Conservation (phyloP, 1,140 invertebrate genomes). For the Nasonia vitripennis region DNA sequence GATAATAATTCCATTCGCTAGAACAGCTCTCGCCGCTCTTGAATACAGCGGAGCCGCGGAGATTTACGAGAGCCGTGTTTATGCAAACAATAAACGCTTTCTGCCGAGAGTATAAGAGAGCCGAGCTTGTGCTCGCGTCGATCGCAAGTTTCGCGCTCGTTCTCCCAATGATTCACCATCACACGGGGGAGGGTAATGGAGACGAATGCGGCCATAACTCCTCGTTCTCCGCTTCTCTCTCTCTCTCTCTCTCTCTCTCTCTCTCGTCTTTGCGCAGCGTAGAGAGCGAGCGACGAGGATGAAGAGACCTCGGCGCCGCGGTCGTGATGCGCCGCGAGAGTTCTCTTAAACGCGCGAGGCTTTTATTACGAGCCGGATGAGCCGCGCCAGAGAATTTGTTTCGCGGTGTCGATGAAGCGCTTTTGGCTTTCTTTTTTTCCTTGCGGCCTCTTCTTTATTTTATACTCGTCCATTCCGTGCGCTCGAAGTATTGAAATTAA, state of each 20-base stretch:
- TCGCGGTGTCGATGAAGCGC: neutral
- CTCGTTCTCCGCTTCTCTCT: conserved; percentile 54
- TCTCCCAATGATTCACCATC: conserved; percentile 65
- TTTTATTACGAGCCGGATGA: neutral
- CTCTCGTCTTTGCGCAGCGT: neutral
- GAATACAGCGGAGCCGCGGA: conserved; percentile 7
- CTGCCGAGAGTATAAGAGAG: conserved; percentile 8
- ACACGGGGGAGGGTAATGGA: conserved; percentile 62
- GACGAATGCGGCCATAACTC: conserved; percentile 69
- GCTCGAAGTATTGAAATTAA: too few species aligned
- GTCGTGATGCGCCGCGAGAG: conserved; percentile 4
- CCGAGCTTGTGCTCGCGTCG: neutral
- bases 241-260: conserved; percentile 15
- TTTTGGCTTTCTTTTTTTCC: too few species aligned
- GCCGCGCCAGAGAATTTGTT: neutral
- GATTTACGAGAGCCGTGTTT: conserved; percentile 68
- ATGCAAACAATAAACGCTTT: conserved; percentile 67
- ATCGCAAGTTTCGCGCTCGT: conserved; percentile 50
- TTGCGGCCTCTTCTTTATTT: too few species aligned
- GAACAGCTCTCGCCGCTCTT: conserved; percentile 45
- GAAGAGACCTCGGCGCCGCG: conserved; percentile 40
- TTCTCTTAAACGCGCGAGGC: neutral
- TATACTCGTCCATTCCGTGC: too few species aligned
- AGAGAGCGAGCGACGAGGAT: conserved; percentile 13
- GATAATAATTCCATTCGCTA: conserved; percentile 1